phyloP scores from a whole-genome alignment of 1,140 invertebrate species.

The Drosophila bocki region DNA sequence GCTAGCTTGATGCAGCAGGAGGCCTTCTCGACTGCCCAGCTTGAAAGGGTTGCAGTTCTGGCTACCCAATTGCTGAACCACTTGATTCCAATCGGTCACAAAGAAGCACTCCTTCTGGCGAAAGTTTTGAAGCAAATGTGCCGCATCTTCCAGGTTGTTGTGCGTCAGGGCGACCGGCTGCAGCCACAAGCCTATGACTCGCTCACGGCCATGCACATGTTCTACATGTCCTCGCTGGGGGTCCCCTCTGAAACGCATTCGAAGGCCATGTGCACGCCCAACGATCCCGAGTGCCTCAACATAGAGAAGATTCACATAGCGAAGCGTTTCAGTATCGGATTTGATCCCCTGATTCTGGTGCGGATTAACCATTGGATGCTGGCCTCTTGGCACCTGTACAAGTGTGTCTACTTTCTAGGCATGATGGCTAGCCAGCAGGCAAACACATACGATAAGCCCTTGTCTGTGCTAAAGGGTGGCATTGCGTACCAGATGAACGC shows the following conservation, averaged over 20 bases:
- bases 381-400: conserved; percentile 30
- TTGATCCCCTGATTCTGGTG: conserved; percentile 14
- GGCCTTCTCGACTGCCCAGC: not conserved
- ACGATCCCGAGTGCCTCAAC: not conserved
- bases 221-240: not conserved
- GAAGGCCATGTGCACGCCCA: conserved; percentile 20
- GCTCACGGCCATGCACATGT: conserved; percentile 22
- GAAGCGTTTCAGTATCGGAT: not conserved
- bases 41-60: conserved; percentile 25
- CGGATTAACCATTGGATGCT: conserved; percentile 31
- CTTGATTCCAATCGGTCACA: conserved; percentile 2
- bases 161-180: not conserved
- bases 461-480: not conserved
- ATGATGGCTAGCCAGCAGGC: conserved; percentile 16
- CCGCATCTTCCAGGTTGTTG: not conserved
- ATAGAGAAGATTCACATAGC: not conserved
- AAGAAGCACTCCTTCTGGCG: not conserved
- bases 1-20: not conserved
- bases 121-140: conserved; percentile 5
- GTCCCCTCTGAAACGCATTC: not conserved
- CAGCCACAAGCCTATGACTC: conserved; percentile 21
- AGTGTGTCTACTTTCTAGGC: conserved; percentile 27
- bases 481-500: conserved; percentile 38
- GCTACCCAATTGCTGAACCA: not conserved
- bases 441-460: conserved; percentile 4